These are phyloP conservation scores for Camelus dromedarius DNA, from an alignment of 2,113 vertebrate genomes.

Conservation along the genomic window DNA sequence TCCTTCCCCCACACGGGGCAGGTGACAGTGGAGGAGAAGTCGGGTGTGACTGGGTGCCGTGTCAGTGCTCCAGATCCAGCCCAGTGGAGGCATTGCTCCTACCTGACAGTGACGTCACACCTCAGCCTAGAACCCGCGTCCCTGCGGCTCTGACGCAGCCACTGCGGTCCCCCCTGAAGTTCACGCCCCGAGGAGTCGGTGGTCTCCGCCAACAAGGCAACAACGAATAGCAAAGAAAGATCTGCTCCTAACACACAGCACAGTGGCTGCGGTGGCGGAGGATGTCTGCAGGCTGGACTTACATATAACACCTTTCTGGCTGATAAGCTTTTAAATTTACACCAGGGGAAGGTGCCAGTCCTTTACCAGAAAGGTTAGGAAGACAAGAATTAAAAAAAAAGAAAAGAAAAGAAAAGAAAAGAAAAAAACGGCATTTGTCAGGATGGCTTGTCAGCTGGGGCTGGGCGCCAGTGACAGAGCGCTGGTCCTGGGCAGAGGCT, in stretches of 20 bases:
- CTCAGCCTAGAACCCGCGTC: constrained; percentile 54
- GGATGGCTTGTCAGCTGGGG: constrained; percentile 84
- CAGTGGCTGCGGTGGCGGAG: constrained; percentile 74
- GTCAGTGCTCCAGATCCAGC: constrained; percentile 38
- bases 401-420: constrained; percentile 46
- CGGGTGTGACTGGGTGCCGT: background rate
- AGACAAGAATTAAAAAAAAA: constrained; percentile 87
- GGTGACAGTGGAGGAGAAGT: background rate
- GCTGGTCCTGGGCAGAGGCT: too few relatives aligned
- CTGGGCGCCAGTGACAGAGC: constrained; percentile 86
- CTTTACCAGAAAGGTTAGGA: constrained; percentile 92
- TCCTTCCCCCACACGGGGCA: background rate
- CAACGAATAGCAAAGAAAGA: constrained; percentile 85
- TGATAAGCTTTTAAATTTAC: constrained; percentile 87
- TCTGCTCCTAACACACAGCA: constrained; percentile 78
- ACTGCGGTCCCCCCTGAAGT: background rate
- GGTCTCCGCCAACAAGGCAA: constrained; percentile 76
- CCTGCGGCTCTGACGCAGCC: constrained; percentile 33
- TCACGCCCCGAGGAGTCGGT: constrained; percentile 65
- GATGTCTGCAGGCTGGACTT: constrained; percentile 85
- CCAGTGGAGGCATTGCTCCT: constrained; percentile 13
- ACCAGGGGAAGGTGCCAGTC: constrained; percentile 92
- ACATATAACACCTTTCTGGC: constrained; percentile 89
- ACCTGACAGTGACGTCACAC: constrained; percentile 52
- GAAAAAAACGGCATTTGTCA: constrained; percentile 85